Base-by-base conservation (phyloP, 2,888 invertebrate species). In the Noctuana brunneofusca region DNA sequence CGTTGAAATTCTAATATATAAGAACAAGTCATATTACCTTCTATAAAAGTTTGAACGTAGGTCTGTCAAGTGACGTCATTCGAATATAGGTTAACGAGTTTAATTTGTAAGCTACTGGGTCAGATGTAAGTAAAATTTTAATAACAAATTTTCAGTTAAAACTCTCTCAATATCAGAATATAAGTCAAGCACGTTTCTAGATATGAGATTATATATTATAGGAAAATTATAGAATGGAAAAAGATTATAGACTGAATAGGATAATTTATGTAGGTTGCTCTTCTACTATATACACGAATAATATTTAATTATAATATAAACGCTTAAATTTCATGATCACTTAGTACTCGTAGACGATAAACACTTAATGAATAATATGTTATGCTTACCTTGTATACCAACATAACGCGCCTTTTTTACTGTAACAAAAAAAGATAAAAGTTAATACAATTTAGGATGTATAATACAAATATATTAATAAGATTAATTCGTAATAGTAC, bases 341-440 rank as follows among this genome's bases (percentile, higher is more conserved):
- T n/a, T n/a, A n/a, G n/a, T n/a, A n/a, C n/a, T n/a, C n/a, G n/a
- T n/a, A n/a, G n/a, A n/a, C n/a, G n/a, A n/a, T n/a, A n/a, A n/a
- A n/a, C n/a, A n/a, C n/a, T n/a, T n/a, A n/a, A n/a, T n/a, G 4
- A 27, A 6, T 8, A 14, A 14, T 27, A 24, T 14, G 9, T 14
- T 24, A 2, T 48, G 38, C 95, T 93, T 87, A 96, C 96, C 96
- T 94, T 95, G 95, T 84, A 94, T 94, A 91, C 96, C 96, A 87
- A 95, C 94, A 92, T 96, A 96, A 87, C 95, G 95, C 92, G 96
- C 96, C 93, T 96, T 96, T 93, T 96, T 97, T 84, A 97, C 96
- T 97, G 96, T 77, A 96, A 96, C 92, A 93, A 86, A 84, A 83
- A 75, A 83, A 74, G 70, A 49, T 8, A 2, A n/a, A n/a, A 16